These are phyloP conservation scores for Mythimna ferrago DNA, from an alignment of 2,888 invertebrate species.

Conservation along the genomic window DNA sequence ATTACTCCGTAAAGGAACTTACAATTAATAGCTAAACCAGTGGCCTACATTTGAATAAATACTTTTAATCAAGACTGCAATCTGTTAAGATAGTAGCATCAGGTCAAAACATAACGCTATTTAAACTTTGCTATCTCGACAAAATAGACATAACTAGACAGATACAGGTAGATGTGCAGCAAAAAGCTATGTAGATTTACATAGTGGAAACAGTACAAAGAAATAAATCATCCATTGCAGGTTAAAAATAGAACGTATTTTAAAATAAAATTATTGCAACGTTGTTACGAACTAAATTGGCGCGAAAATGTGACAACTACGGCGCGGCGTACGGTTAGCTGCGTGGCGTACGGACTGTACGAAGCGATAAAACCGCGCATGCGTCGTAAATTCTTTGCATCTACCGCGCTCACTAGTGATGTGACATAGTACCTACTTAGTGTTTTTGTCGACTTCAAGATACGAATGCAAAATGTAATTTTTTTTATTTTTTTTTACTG, in stretches of 20 bases:
- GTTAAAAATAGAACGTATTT: conserved; percentile 54
- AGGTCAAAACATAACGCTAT: conserved; percentile 75
- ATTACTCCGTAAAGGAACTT: conserved; percentile 81
- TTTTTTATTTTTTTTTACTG: conserved; percentile 33
- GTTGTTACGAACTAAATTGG: conserved; percentile 71
- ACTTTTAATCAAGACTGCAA: conserved; percentile 74
- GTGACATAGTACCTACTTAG: conserved; percentile 29
- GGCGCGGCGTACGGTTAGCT: conserved; percentile 49
- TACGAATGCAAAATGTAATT: background rate
- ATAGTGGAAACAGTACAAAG: background rate
- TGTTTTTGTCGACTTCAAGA: conserved; percentile 26
- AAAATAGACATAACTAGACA: conserved; percentile 52
- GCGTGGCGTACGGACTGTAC: conserved; percentile 65
- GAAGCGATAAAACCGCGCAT: conserved; percentile 71
- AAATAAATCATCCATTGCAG: background rate
- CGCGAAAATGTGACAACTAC: conserved; percentile 79
- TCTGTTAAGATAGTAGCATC: conserved; percentile 76
- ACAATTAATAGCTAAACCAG: conserved; percentile 76
- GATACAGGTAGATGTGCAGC: background rate
- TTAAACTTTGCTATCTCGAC: conserved; percentile 71
- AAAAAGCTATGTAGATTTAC: too few species aligned
- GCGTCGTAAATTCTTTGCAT: conserved; percentile 75
- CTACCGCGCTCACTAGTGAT: conserved; percentile 67
- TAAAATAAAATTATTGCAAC: conserved; percentile 60
- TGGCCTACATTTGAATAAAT: conserved; percentile 75